Conservation (phyloP, 2,888 invertebrate species). For the Athrips mouffetella region DNA sequence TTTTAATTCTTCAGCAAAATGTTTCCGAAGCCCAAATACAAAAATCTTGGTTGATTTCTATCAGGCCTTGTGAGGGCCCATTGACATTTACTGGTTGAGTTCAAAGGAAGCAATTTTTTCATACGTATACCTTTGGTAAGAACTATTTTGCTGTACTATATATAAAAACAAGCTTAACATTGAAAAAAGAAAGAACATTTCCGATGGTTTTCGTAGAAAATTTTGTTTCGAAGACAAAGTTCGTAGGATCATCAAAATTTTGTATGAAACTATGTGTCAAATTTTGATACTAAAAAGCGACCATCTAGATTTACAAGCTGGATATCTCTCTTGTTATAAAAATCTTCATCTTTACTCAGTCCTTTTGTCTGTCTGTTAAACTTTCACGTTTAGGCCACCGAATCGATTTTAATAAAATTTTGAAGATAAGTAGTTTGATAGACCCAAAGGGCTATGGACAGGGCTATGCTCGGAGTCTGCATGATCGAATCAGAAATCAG, state of each 20-base stretch:
- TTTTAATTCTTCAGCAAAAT: constrained; percentile 1
- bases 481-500: no score
- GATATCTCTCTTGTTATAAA: no score
- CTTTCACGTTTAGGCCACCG: no score
- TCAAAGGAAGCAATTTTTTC: not conserved
- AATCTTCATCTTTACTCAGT: no score
- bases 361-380: no score
- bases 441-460: no score
- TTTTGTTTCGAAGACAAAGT: not conserved
- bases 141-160: not conserved
- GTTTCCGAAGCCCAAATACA: constrained; percentile 15
- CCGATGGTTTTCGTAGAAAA: not conserved
- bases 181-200: not conserved
- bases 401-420: no score
- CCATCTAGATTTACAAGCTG: constrained; percentile 7
- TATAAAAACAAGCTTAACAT: not conserved
- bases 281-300: no score
- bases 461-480: no score
- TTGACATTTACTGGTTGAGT: constrained; percentile 11
- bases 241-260: not conserved
- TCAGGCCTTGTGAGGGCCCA: not conserved
- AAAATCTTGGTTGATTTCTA: not conserved
- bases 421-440: no score
- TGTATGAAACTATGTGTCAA: not conserved
- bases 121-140: not conserved